phyloP scores from a whole-genome alignment of 2,797 vertebrate species.

The Pogoniulus pusillus region DNA sequence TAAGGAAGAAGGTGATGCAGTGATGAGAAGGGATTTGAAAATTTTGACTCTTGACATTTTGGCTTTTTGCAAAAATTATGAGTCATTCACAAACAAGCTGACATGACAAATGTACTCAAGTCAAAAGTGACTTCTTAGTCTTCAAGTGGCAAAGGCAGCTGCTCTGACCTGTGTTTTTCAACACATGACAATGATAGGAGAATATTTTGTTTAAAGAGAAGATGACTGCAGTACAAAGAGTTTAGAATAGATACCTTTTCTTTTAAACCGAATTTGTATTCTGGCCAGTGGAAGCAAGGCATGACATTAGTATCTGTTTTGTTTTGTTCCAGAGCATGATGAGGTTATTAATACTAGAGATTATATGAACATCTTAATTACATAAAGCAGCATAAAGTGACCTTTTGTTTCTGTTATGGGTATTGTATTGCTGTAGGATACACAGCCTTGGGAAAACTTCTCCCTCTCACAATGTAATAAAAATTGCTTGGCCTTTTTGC shows the following conservation, averaged over 20 bases:
- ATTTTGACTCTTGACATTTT: background rate
- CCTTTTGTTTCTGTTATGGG: background rate
- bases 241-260: background rate
- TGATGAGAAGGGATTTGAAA: background rate
- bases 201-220: background rate
- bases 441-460: background rate
- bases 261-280: background rate
- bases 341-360: background rate
- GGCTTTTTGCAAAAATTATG: background rate
- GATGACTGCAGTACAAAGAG: background rate
- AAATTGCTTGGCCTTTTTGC: background rate
- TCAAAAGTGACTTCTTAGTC: background rate
- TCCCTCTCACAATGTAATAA: fast-evolving
- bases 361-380: background rate
- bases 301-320: background rate
- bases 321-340: background rate
- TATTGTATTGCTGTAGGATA: background rate
- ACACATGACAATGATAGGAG: background rate
- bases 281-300: background rate
- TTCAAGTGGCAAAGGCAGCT: background rate
- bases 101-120: background rate
- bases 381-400: background rate
- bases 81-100: background rate
- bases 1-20: background rate
- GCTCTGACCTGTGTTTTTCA: background rate